Conservation (phyloP, 2,113 vertebrate species). For the Natator depressus region DNA sequence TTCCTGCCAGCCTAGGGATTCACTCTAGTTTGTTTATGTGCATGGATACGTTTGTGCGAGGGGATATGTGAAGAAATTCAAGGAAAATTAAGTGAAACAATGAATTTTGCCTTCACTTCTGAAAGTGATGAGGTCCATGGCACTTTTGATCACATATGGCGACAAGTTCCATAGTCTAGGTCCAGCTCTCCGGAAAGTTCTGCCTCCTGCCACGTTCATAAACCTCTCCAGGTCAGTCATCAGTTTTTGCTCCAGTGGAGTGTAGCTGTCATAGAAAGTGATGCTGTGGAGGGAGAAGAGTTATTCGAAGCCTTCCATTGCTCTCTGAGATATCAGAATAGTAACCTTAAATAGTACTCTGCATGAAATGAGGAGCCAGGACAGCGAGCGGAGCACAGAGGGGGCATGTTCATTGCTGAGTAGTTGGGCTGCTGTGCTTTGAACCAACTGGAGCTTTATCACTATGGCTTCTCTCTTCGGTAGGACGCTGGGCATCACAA, state of each 20-base stretch:
- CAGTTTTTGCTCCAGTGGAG: background rate
- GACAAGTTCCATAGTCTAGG: accelerated
- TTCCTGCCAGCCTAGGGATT: background rate
- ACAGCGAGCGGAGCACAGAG: background rate
- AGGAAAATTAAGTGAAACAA: accelerated
- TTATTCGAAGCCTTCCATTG: background rate
- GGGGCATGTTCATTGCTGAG: background rate
- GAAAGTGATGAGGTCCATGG: background rate
- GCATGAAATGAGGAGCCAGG: background rate
- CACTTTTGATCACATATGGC: accelerated
- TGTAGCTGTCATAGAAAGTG: background rate
- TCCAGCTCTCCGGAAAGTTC: background rate
- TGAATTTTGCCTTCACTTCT: background rate
- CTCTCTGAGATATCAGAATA: background rate
- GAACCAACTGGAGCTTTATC: background rate
- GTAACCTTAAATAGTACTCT: background rate
- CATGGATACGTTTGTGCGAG: background rate
- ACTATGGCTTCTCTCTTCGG: background rate
- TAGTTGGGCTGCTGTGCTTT: background rate
- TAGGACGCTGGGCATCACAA: background rate
- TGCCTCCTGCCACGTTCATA: background rate
- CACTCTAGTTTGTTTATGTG: accelerated
- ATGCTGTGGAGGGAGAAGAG: background rate
- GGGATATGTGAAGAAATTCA: background rate
- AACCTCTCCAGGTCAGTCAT: background rate